Evolutionary conservation across 2,113 vertebrate species (phyloP), one percentile per base, ranked within the genome.

Genomic region (Tinamus guttatus): DNA sequence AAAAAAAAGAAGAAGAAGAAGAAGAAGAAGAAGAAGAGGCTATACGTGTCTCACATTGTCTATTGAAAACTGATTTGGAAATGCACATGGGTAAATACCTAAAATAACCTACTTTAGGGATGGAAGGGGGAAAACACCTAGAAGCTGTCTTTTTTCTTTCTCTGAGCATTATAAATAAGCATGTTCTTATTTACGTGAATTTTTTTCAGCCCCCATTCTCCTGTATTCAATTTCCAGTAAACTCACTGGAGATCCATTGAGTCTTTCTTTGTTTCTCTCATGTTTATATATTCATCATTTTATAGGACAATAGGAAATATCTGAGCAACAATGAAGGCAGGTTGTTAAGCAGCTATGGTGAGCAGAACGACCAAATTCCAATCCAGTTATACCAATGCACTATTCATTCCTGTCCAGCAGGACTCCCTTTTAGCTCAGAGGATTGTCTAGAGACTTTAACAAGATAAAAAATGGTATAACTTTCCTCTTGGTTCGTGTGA

Each of bases 211-310:
- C 51, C 30, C 82, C 11, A 15, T 79, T 96, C 85, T 73, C 52
- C 68, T 77, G 13, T n/a, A 45, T 34, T 70, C 15, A 30, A 12
- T 77, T 91, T 85, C 65, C 65, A 59, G 19, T 64, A 85, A 95
- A 52, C 51, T 51, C 49, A 58, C 22, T 56, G 54, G 41, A 81
- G 20, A 79, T 65, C 30, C 56, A 65, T 87, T 49, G 34, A 65
- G 27, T 56, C 15, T 0, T 0, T 58, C 63, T 87, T 85, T 91
- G 87, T 85, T 92, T 93, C 74, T 78, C 41, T 93, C n/a, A 32
- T 90, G 51, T 88, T 95, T 90, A 68, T 89, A 62, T 90, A 93
- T 81, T 88, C 86, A 95, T 86, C 27, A 64, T 96, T 88, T 78
- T 52, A 76, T 71, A 70, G 56, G 22, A 68, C 82, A 93, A 65